Evolutionary conservation across 1,140 invertebrate genomes (phyloP), one percentile per base, ranked within the genome.

Genomic region (Acromyrmex charruanus): DNA sequence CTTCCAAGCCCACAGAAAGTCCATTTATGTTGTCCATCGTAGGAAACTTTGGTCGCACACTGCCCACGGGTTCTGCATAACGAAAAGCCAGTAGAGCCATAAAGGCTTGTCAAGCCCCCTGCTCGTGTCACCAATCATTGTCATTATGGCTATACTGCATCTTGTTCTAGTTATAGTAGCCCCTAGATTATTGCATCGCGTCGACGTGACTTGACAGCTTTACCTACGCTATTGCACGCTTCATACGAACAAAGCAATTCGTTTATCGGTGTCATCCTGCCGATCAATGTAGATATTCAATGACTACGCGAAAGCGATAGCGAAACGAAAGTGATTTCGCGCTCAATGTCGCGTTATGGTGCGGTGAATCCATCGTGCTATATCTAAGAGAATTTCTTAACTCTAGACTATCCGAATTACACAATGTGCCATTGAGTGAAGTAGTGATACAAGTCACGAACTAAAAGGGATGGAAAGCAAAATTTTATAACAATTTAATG

Each of bases 21-120:
- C 96, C 96, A 92, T 96, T 97, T 93, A 96, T 96, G 88, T 96
- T 97, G 94, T 95, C 94, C 93, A 96, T 95, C 88, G 96, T 97
- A 91, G 97, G 96, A 94, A 97, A 97, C 94, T 96, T 97, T 87
- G 97, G 96, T 89, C 96, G 96, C 87, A 96, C 96, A 92, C 96
- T 96, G 88, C 96, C 96, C 92, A 97, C 95, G 31, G 96, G 96
- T 94, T 97, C 97, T 97, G 96, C 82, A 35, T 84, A 93, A 92
- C 93, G 88, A 93, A 92, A 89, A 92, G 35, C 18, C 53, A 65
- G 66, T 66, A 79, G 86, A 71, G 81, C 39, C 39, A 31, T 59
- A 58, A 69, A 49, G 25, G 25, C 58, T 81, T 55, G 74, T 63
- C 79, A 51, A 81, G 59, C 72, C 80, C 75, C 58, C 51, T 35